Percentiles rank a stretch among this genome's conserved stretches.
Conservation (phyloP, 2,888 invertebrate species). For the Agrotis exclamationis region DNA sequence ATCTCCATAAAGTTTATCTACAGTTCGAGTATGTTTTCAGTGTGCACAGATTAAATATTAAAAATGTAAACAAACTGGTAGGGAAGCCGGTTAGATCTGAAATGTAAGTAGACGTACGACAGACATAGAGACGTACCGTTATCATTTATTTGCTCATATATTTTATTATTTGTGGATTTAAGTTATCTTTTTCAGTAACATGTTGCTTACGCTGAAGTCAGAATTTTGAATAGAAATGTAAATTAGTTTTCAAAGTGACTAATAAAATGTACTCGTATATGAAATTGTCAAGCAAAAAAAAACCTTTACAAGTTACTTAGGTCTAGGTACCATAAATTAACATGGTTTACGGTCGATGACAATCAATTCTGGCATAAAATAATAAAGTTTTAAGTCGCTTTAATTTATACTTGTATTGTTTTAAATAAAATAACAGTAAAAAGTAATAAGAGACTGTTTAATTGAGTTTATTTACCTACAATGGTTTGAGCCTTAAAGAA, state of each 20-base stretch:
- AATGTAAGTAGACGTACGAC: constrained; percentile 46
- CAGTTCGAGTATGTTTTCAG: constrained; percentile 10
- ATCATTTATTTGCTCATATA: constrained; percentile 48
- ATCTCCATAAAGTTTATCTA: constrained; percentile 23
- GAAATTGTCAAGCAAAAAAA: too few relatives aligned
- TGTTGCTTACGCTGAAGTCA: constrained; percentile 14
- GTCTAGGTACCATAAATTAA: background rate
- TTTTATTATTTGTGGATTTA: constrained; percentile 23
- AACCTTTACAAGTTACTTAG: background rate
- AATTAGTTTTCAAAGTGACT: background rate
- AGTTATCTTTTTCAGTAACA: constrained; percentile 22
- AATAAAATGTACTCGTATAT: background rate
- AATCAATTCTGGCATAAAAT: background rate
- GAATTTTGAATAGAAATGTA: constrained; percentile 4
- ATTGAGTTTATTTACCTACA: background rate
- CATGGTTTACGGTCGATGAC: background rate
- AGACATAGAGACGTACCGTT: constrained; percentile 35
- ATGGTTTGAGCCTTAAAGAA: background rate
- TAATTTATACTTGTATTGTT: constrained; percentile 16
- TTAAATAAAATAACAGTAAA: constrained; percentile 1
- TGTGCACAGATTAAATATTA: constrained; percentile 48
- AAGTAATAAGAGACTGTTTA: background rate
- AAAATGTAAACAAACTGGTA: constrained; percentile 37
- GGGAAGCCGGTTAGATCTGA: constrained; percentile 35
- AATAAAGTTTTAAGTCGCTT: constrained; percentile 7